Evolutionary conservation across 2,888 invertebrate species (phyloP), one percentile per base, ranked within the genome.

Genomic region (Phrixothrix hirtus): DNA sequence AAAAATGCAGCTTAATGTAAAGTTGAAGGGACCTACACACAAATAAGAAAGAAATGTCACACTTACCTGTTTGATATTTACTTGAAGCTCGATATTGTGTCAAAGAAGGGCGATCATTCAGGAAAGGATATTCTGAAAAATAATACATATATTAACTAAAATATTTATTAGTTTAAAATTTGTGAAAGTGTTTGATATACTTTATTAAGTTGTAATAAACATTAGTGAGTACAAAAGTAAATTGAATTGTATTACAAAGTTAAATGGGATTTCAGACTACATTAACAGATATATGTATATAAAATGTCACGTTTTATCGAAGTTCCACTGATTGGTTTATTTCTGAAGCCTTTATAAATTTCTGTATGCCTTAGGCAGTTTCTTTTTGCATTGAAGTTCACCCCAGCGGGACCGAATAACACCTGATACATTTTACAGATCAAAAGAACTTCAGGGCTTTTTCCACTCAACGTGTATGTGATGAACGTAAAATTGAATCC

Each of bases 381-480:
- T 46, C 38, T 21, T 46, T 38, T 44, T 38, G 26, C 46, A 38
- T 31, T 25, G 14, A 31, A 31, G 16, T 46, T 46, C 36, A 31
- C 36, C 46, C 46, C 25, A 21, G 31, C 46, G 35, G 27, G 17
- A 36, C 36, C 44, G 35, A 29, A 44, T 44, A 44, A 29, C 44
- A 46, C 46, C 46, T 46, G 46, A 46, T 46, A 37, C 46, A 31
- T 46, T 38, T 46, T 46, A 25, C 25, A 31, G 46, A 46, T 46
- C 46, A 46, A 46, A 46, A 38, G 44, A 15, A 37, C 29, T 44
- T 44, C 45, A 26, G 34, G 34, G 34, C 43, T 21, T 27, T 43
- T 43, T 43, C 13, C 25, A 34, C 34, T 34, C 43, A 32, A 14
- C 34, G n/a, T 26, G 26, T 27, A 12, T 34, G 13, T 26, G 43